Base-by-base conservation (phyloP, 2,113 vertebrate species). In the Callospermophilus lateralis region DNA sequence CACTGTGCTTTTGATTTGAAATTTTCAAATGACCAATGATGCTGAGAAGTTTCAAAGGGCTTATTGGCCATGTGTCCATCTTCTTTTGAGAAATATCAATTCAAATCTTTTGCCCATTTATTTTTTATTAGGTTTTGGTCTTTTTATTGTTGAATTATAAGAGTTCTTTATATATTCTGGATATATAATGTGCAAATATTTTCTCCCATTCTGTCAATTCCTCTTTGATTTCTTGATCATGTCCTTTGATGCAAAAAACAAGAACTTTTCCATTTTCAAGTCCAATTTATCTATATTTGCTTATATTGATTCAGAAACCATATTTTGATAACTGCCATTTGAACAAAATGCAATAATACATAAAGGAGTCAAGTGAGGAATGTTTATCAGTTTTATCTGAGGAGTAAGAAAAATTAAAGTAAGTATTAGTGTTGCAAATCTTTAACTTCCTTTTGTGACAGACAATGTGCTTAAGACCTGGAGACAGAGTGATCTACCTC, bases 361-460 rank as follows among this genome's bases (percentile, higher is more conserved):
- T 10, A 42, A 48, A 83, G 55, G 22, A 85, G n/a, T 84, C 51
- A 89, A 22, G 22, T 63, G n/a, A 48, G 26, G 11, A 77, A 65
- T 86, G 11, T 26, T 89, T 63, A 70, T 19, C 19, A 53, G 20
- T 74, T n/a, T 85, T 58, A 61, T 45, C 13, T 68, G 39, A 37
- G 51, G 30, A 67, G 10, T 42, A 65, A 76, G 42, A 77, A 81
- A 81, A 77, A 77, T 30, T 63, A 55, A 94, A 90, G 37, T 28
- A 76, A 74, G 34, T 4, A 68, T 76, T 90, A 70, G 58, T 63
- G 94, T 80, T 90, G 68, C 28, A 94, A 89, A 39, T 37, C 76
- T 81, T 93, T 13, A n/a, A 37, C 8, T 80, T 39, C 12, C 8
- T 94, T 88, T 92, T 88, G 30, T 93, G 63, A 28, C 24, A 72